A percentile compares a stretch with the other conserved stretches of the same genome.
These are phyloP conservation scores for Sebastes steindachneri DNA, from an alignment of 2,797 vertebrate genomes.

Conservation along the genomic window DNA sequence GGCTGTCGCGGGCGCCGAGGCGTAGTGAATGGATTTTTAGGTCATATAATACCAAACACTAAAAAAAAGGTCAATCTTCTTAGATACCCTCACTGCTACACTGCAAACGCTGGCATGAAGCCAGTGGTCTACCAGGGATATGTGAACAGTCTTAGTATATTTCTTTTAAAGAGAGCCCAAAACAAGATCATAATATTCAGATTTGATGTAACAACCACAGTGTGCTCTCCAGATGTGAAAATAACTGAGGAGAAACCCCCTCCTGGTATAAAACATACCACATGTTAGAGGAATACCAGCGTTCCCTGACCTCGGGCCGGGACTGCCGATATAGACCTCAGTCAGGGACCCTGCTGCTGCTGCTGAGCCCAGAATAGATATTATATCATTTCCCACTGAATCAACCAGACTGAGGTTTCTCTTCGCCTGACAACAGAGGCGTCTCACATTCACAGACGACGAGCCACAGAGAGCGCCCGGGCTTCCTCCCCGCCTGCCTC, in stretches of 20 bases:
- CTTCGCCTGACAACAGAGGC: conserved; percentile 41
- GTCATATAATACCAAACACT: neutral
- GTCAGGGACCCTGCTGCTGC: neutral
- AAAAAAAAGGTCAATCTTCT: neutral
- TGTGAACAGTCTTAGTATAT: neutral
- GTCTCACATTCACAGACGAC: conserved; percentile 24
- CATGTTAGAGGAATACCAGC: neutral
- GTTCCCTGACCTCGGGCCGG: neutral
- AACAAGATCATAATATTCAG: neutral
- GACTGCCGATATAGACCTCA: neutral
- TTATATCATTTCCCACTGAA: conserved; percentile 23
- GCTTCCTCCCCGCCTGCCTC: conserved; percentile 22
- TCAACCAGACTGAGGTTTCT: conserved; percentile 34
- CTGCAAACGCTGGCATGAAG: neutral
- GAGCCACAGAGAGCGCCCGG: conserved; percentile 7
- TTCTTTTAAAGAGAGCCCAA: neutral
- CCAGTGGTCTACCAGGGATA: neutral
- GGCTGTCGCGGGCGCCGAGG: too few species aligned
- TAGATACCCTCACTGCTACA: neutral
- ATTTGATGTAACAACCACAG: neutral
- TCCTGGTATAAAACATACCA: neutral
- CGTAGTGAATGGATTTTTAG: neutral
- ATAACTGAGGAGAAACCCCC: neutral
- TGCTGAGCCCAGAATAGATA: conserved; percentile 18
- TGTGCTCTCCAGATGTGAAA: neutral